Evolutionary conservation across 2,797 vertebrate species (phyloP).

Genomic region (Nyctibius grandis): DNA sequence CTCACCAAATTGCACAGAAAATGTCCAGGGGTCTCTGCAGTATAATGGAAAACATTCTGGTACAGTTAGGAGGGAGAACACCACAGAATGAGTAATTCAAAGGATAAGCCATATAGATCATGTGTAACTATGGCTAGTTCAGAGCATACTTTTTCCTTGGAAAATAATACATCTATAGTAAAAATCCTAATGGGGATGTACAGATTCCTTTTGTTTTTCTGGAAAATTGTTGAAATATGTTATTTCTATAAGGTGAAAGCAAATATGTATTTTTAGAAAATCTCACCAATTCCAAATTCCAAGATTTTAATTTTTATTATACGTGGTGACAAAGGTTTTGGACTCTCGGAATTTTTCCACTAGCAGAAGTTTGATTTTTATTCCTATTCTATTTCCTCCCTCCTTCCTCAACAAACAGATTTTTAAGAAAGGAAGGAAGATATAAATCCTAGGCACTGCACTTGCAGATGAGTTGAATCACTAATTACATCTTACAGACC

Average conservation of each 20-base stretch:
- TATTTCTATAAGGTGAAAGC: background rate
- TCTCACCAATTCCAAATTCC: background rate
- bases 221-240: background rate
- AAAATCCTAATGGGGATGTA: background rate
- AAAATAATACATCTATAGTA: background rate
- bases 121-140: background rate
- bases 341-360: background rate
- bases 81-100: background rate
- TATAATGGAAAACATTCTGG: background rate
- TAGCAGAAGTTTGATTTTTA: background rate
- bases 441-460: background rate
- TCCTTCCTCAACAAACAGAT: background rate
- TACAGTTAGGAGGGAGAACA: background rate
- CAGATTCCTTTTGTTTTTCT: background rate
- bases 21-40: background rate
- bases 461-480: background rate
- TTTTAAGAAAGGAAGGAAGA: background rate
- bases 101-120: background rate
- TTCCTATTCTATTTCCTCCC: background rate
- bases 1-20: background rate
- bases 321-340: background rate
- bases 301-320: background rate
- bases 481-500: background rate
- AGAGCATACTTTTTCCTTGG: background rate
- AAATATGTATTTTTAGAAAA: background rate